phyloP scores from a whole-genome alignment of 2,113 vertebrate species.

The Ophthalmolycus amberensis region DNA sequence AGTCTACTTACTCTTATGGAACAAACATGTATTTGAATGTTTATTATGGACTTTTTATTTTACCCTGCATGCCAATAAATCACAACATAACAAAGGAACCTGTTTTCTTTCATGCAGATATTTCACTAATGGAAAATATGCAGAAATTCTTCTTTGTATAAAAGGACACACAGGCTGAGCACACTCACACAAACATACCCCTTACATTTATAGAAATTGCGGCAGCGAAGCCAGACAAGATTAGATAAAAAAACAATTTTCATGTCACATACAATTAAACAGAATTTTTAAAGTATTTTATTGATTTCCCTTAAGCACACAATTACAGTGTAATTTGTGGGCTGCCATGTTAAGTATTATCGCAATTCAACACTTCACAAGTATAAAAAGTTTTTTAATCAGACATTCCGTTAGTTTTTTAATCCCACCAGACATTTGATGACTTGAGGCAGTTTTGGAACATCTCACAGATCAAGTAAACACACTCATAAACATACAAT shows the following conservation, averaged over 20 bases:
- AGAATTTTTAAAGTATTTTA: not conserved
- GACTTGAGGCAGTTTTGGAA: not conserved
- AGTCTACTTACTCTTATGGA: not conserved
- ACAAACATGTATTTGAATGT: not conserved
- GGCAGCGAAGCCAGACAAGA: not conserved
- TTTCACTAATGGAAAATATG: not conserved
- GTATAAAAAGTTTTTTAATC: slow-evolving; percentile 1
- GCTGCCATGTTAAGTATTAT: slow-evolving; percentile 8
- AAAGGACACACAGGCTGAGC: not conserved
- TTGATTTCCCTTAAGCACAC: not conserved
- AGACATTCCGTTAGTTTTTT: not conserved
- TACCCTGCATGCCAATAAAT: not conserved
- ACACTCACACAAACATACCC: not conserved
- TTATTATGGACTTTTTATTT: not conserved
- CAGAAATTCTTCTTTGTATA: not conserved
- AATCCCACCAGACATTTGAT: not conserved
- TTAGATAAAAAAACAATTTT: not conserved
- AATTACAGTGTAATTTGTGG: not conserved
- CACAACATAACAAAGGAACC: not conserved
- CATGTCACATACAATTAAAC: not conserved
- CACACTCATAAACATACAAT: slow-evolving; percentile 48
- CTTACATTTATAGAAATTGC: not conserved
- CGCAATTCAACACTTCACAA: slow-evolving; percentile 15
- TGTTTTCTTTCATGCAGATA: not conserved
- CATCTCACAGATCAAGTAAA: slow-evolving; percentile 14